Conservation (phyloP, 2,888 invertebrate genomes). For the Tortrix viridana region DNA sequence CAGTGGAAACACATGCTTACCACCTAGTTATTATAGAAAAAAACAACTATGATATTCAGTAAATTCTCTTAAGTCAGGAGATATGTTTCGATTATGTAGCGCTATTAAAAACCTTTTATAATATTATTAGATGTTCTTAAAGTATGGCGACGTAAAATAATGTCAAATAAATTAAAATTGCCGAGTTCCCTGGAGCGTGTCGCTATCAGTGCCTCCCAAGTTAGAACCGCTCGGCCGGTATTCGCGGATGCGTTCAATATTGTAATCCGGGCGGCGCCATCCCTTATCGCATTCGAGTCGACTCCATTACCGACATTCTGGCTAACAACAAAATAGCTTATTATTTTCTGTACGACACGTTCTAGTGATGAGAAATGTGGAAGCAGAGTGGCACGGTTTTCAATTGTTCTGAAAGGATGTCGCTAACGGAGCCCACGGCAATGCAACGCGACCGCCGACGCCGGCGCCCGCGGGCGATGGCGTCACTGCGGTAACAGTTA, state of each 20-base stretch:
- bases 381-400: slow-evolving; percentile 5
- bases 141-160: neutral
- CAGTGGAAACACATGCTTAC: slow-evolving; percentile 14
- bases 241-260: slow-evolving; percentile 7
- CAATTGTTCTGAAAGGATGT: neutral
- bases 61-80: too few relatives aligned
- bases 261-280: slow-evolving; percentile 13
- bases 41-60: neutral
- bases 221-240: neutral
- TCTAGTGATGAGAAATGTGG: slow-evolving; percentile 6
- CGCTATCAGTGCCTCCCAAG: slow-evolving; percentile 15
- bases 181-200: slow-evolving; percentile 18
- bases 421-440: slow-evolving; percentile 4
- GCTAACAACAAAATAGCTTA: neutral
- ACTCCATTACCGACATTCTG: slow-evolving; percentile 8
- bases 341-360: slow-evolving; percentile 19
- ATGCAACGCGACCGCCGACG: slow-evolving; percentile 1
- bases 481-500: slow-evolving; percentile 14
- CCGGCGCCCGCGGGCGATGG: slow-evolving; percentile 1
- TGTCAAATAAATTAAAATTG: neutral
- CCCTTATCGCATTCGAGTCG: neutral
- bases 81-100: too few relatives aligned
- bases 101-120: too few relatives aligned
- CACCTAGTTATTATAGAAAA: neutral
- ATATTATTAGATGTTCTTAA: too few relatives aligned